Evolutionary conservation across 2,888 invertebrate species (phyloP).

Genomic region (Agrotis exclamationis): DNA sequence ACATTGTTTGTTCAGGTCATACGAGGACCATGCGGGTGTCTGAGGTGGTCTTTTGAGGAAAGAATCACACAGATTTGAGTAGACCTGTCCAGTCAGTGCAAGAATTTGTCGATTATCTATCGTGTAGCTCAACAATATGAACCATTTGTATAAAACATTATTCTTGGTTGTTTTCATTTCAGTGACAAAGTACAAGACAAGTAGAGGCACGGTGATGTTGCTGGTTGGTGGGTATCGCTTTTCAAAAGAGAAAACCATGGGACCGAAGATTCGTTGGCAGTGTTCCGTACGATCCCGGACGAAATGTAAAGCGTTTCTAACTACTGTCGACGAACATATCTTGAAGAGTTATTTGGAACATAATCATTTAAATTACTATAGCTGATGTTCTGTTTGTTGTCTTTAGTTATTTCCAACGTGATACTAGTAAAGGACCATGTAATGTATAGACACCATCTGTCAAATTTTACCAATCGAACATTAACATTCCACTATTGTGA

Average conservation of each 20-base stretch:
- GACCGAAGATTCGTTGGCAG: conserved; percentile 71
- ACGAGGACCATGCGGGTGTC: too few species aligned
- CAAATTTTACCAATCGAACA: too few species aligned
- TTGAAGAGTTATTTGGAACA: conserved; percentile 56
- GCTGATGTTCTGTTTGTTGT: background rate
- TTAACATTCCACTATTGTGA: too few species aligned
- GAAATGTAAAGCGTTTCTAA: conserved; percentile 61
- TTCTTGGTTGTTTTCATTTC: conserved; percentile 20
- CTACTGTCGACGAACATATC: conserved; percentile 53
- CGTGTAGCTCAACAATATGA: too few species aligned
- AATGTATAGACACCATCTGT: too few species aligned
- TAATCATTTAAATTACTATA: conserved; percentile 43
- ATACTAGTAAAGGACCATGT: conserved; percentile 32
- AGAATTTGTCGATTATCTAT: too few species aligned
- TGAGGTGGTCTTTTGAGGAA: too few species aligned
- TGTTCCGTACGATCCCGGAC: conserved; percentile 73
- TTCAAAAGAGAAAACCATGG: conserved; percentile 60
- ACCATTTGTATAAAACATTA: background rate
- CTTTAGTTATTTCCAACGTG: conserved; percentile 22
- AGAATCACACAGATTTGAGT: too few species aligned
- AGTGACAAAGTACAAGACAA: conserved; percentile 59
- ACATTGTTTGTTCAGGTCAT: too few species aligned
- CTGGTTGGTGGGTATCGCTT: conserved; percentile 63
- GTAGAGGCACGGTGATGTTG: conserved; percentile 64
- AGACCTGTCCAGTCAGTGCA: too few species aligned